phyloP scores from a whole-genome alignment of 2,888 invertebrate genomes.

The Mystacides longicornis region DNA sequence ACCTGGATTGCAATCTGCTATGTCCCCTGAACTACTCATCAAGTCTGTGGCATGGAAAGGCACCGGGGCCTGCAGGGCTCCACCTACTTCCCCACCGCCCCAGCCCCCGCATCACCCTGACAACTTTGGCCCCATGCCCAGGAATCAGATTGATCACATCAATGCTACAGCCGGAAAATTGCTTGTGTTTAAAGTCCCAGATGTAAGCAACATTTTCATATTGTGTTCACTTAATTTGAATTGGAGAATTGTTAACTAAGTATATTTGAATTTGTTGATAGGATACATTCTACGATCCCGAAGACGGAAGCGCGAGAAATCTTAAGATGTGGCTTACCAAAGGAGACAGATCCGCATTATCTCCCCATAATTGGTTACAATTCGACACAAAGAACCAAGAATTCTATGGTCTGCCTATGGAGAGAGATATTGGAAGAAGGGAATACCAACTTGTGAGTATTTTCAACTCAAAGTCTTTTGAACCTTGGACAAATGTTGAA shows the following conservation, averaged over 20 bases:
- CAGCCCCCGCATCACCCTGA: conserved; percentile 47
- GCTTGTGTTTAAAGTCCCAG: conserved; percentile 72
- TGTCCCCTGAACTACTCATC: conserved; percentile 60
- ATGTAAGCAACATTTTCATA: conserved; percentile 51
- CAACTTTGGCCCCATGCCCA: conserved; percentile 68
- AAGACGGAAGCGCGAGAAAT: conserved; percentile 69
- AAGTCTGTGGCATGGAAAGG: conserved; percentile 59
- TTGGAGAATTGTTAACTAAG: too few species aligned
- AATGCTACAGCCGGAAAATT: conserved; percentile 77
- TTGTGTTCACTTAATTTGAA: too few species aligned
- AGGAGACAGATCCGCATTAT: conserved; percentile 60
- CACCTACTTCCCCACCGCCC: conserved; percentile 42
- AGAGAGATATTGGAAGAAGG: conserved; percentile 62
- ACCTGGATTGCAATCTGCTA: conserved; percentile 48
- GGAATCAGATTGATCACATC: conserved; percentile 80
- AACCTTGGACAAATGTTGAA: not conserved
- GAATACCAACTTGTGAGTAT: conserved; percentile 64
- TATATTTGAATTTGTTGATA: too few species aligned
- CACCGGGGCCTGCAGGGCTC: conserved; percentile 58
- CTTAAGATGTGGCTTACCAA: conserved; percentile 68
- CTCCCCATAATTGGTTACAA: conserved; percentile 73
- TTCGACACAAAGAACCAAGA: conserved; percentile 83
- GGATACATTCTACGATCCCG: conserved; percentile 86
- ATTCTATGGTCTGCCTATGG: conserved; percentile 78
- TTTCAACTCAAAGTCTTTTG: not conserved